These are phyloP conservation scores for Characodon lateralis DNA, from an alignment of 2,797 vertebrate genomes.

Conservation along the genomic window DNA sequence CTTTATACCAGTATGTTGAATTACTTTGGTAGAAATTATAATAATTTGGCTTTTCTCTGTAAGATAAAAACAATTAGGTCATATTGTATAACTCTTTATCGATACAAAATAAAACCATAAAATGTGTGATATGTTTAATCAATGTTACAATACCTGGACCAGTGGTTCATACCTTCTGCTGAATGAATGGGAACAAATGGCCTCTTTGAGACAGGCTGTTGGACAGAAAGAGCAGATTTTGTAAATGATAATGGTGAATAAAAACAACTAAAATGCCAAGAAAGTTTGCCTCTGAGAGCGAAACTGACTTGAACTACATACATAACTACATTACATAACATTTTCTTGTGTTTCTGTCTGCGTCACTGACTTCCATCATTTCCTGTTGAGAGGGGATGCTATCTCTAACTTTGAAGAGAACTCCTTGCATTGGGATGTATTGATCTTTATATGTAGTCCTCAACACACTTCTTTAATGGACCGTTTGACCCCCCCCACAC, in stretches of 20 bases:
- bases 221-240: neutral
- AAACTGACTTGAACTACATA: slow-evolving; percentile 28
- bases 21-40: neutral
- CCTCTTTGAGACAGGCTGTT: neutral
- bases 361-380: slow-evolving; percentile 37
- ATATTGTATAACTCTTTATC: neutral
- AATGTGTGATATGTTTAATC: neutral
- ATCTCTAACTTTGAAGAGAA: slow-evolving; percentile 21
- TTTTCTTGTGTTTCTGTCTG: slow-evolving; percentile 23
- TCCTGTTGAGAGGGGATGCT: slow-evolving; percentile 13
- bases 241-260: neutral
- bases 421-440: slow-evolving; percentile 26
- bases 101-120: neutral
- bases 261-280: neutral
- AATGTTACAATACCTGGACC: neutral
- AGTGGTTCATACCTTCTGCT: neutral
- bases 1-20: too few species aligned
- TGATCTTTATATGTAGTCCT: slow-evolving; percentile 39
- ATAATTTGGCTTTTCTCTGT: neutral
- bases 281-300: slow-evolving; percentile 25
- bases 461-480: slow-evolving; percentile 27
- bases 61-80: neutral
- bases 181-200: neutral
- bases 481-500: slow-evolving; percentile 2
- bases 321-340: slow-evolving; percentile 33